phyloP scores from a whole-genome alignment of 2,113 vertebrate species.

The Corydoras sp. region DNA sequence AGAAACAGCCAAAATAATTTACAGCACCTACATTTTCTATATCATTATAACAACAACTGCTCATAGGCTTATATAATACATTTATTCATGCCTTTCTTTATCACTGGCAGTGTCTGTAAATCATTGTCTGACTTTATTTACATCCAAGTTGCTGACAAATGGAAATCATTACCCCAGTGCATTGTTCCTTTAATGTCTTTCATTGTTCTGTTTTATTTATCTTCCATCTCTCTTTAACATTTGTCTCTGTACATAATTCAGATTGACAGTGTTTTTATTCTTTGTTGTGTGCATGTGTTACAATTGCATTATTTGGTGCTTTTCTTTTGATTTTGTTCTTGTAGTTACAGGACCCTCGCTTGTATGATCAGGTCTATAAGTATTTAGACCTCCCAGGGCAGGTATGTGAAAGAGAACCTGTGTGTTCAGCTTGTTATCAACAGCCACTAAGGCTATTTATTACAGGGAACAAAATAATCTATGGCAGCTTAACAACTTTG shows the following conservation, averaged over 20 bases:
- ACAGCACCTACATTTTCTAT: no score
- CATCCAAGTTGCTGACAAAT: no score
- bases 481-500: neutral
- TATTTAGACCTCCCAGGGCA: slow-evolving; percentile 74
- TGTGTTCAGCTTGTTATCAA: neutral
- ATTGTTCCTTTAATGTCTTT: neutral
- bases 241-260: neutral
- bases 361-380: slow-evolving; percentile 74
- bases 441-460: neutral
- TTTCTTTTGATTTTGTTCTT: slow-evolving; percentile 62
- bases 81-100: no score
- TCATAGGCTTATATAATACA: no score
- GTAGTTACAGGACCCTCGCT: slow-evolving; percentile 72
- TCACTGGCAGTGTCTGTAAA: no score
- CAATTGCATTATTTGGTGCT: slow-evolving; percentile 50
- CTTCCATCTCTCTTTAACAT: neutral
- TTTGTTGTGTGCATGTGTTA: slow-evolving; percentile 47
- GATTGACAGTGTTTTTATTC: neutral
- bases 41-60: no score
- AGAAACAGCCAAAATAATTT: no score
- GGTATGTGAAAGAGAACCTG: slow-evolving; percentile 58
- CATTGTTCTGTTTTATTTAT: neutral
- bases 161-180: no score
- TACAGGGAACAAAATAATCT: slow-evolving; percentile 33
- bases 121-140: no score